Conservation (phyloP, 2,888 invertebrate genomes). For the Argyra leucocephala region DNA sequence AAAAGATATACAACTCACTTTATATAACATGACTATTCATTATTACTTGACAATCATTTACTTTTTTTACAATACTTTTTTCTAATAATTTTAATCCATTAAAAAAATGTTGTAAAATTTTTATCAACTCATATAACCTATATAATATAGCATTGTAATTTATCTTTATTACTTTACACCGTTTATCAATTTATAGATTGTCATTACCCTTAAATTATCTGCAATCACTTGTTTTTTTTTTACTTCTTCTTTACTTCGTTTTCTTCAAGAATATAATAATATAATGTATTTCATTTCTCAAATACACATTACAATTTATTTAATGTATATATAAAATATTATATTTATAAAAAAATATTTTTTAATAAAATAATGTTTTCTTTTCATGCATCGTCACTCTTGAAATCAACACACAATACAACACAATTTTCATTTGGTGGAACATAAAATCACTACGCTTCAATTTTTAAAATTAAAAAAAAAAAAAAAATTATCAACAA, state of each 20-base stretch:
- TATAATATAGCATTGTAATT: not conserved
- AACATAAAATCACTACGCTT: not conserved
- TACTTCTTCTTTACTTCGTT: not conserved
- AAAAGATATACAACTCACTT: too few species aligned
- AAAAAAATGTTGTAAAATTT: too few species aligned
- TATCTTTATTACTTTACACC: not conserved
- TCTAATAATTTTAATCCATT: too few species aligned
- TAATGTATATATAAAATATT: not conserved
- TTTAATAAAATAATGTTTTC: not conserved
- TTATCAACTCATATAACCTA: too few species aligned
- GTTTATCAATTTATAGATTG: not conserved
- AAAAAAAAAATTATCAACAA: not conserved
- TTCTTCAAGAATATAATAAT: not conserved
- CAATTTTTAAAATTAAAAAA: conserved; percentile 1
- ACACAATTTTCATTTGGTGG: too few species aligned
- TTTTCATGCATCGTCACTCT: conserved; percentile 4
- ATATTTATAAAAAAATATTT: not conserved
- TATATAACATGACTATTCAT: too few species aligned
- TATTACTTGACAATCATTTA: too few species aligned
- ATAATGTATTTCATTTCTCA: not conserved
- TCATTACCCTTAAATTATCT: not conserved
- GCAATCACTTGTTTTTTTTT: not conserved
- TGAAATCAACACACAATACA: not conserved
- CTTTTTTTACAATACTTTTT: too few species aligned
- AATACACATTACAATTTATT: not conserved